Conservation (phyloP, 2,113 vertebrate genomes). For the Vidua macroura region DNA sequence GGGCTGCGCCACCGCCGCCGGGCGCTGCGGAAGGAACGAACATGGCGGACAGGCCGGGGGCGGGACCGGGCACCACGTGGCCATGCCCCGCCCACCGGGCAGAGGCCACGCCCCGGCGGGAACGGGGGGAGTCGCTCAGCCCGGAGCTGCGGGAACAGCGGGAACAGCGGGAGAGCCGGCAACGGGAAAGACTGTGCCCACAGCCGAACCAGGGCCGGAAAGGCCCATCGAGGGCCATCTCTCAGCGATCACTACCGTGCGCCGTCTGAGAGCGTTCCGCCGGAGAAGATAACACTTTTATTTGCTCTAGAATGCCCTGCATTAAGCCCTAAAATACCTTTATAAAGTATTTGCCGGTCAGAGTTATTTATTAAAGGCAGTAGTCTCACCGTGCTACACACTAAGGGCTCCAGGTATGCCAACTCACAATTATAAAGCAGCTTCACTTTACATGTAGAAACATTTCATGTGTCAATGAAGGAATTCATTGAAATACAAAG, state of each 20-base stretch:
- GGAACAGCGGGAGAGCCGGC: too few relatives aligned
- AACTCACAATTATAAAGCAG: neutral
- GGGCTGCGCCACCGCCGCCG: neutral
- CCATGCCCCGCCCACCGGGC: accelerated
- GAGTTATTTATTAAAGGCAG: neutral
- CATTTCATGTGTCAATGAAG: neutral
- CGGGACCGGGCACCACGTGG: neutral
- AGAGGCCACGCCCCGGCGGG: neutral
- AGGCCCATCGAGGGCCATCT: accelerated
- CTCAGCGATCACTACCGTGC: accelerated
- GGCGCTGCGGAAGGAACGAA: neutral
- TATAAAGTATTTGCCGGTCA: accelerated
- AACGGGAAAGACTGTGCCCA: neutral
- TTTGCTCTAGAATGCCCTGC: neutral
- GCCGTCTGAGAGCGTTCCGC: accelerated
- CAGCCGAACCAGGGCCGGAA: accelerated
- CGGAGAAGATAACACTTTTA: accelerated
- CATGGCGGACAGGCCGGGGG: constrained; percentile 59
- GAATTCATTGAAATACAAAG: neutral
- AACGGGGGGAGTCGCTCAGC: accelerated
- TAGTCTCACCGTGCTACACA: neutral
- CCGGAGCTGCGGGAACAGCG: accelerated
- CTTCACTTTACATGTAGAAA: neutral
- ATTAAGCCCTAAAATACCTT: too few relatives aligned
- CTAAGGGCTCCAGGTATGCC: neutral